Evolutionary conservation across 1,140 invertebrate genomes (phyloP).

Genomic region (Drosophila sp.): DNA sequence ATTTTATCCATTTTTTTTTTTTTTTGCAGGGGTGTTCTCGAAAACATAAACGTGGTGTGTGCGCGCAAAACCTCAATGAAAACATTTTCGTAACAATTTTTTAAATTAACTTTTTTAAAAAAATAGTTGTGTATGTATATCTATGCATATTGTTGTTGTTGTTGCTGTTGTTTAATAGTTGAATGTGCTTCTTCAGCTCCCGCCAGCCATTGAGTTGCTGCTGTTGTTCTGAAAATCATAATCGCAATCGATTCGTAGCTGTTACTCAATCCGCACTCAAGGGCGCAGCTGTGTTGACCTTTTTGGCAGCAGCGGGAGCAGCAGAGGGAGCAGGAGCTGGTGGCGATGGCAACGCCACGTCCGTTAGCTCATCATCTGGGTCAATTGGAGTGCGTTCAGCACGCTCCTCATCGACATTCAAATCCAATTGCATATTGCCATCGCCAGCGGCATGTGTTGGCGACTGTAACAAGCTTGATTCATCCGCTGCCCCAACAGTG

Average conservation of each 20-base stretch:
- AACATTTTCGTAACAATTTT: slow-evolving; percentile 70
- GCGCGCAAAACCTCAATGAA: slow-evolving; percentile 73
- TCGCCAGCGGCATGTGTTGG: slow-evolving; percentile 22
- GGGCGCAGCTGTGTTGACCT: slow-evolving; percentile 43
- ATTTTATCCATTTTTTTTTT: background rate
- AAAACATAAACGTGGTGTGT: slow-evolving; percentile 31
- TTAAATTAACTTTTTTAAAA: slow-evolving; percentile 72
- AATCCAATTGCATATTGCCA: slow-evolving; percentile 32
- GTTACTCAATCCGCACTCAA: slow-evolving; percentile 63
- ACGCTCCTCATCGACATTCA: background rate
- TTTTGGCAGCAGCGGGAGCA: slow-evolving; percentile 39
- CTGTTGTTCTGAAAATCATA: slow-evolving; percentile 27
- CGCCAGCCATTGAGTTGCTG: slow-evolving; percentile 11
- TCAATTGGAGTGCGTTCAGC: background rate
- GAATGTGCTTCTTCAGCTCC: slow-evolving; percentile 22
- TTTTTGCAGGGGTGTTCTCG: background rate
- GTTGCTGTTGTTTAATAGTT: slow-evolving; percentile 40
- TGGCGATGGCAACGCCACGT: slow-evolving; percentile 41
- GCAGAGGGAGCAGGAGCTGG: background rate
- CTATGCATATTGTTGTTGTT: slow-evolving; percentile 14
- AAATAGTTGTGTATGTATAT: slow-evolving; percentile 64
- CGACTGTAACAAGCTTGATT: slow-evolving; percentile 17
- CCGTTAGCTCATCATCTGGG: slow-evolving; percentile 51
- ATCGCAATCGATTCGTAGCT: background rate
- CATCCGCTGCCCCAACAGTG: background rate